phyloP scores from a whole-genome alignment of 2,113 vertebrate genomes.

The Aegithalos caudatus region DNA sequence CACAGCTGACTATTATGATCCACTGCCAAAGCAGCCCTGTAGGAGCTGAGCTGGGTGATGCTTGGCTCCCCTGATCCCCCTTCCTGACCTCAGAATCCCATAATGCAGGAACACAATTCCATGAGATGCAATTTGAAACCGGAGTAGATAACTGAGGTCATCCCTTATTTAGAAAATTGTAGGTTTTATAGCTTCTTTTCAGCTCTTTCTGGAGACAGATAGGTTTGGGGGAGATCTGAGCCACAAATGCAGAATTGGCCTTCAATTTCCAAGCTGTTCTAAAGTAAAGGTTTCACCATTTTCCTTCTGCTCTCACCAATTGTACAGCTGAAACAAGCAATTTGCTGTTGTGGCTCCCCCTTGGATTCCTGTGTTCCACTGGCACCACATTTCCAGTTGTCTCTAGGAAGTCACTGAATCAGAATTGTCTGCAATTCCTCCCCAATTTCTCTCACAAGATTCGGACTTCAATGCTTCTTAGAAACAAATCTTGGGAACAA shows the following conservation, averaged over 20 bases:
- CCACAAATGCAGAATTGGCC: background rate
- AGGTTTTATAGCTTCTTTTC: background rate
- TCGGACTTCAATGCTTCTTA: background rate
- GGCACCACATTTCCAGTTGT: background rate
- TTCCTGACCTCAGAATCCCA: background rate
- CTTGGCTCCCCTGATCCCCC: background rate
- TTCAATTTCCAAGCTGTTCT: background rate
- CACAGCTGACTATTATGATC: background rate
- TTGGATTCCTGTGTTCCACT: background rate
- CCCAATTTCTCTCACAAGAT: background rate
- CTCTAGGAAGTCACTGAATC: background rate
- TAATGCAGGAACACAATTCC: background rate
- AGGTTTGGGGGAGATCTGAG: background rate
- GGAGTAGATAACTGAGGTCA: background rate
- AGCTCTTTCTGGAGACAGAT: background rate
- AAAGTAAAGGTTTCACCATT: background rate
- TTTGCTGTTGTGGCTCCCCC: background rate
- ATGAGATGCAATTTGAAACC: background rate
- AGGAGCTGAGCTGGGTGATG: background rate
- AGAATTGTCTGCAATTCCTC: background rate
- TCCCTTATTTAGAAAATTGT: slow-evolving; percentile 2
- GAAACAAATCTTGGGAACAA: background rate
- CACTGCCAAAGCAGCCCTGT: background rate
- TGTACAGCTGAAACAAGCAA: background rate
- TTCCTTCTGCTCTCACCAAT: background rate